Evolutionary conservation across 2,888 invertebrate genomes (phyloP).

Genomic region (Tridacna gigas): DNA sequence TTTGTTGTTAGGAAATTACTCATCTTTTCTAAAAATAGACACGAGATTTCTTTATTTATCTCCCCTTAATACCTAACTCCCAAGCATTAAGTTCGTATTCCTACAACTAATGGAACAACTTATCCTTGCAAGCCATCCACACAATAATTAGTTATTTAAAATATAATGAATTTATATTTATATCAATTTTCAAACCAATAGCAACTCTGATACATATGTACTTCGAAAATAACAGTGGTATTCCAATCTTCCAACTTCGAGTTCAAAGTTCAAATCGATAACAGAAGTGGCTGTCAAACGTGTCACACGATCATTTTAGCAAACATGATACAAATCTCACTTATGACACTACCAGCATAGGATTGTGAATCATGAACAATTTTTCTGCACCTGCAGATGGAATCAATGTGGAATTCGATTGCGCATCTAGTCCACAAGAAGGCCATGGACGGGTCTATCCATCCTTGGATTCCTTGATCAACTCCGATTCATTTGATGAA

Average conservation of each 20-base stretch:
- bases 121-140: too few relatives aligned
- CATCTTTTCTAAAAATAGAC: slow-evolving; percentile 21
- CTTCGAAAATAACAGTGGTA: slow-evolving; percentile 5
- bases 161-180: too few relatives aligned
- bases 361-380: slow-evolving; percentile 24
- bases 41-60: not conserved
- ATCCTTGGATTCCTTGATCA: slow-evolving; percentile 62
- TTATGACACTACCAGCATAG: not conserved
- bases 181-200: too few relatives aligned
- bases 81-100: not conserved
- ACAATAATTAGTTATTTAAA: too few relatives aligned
- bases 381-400: slow-evolving; percentile 67
- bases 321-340: slow-evolving; percentile 14
- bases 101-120: not conserved
- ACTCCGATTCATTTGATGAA: slow-evolving; percentile 69
- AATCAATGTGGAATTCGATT: slow-evolving; percentile 53
- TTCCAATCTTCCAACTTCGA: not conserved
- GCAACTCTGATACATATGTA: not conserved
- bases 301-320: slow-evolving; percentile 16
- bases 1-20: slow-evolving; percentile 14
- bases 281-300: slow-evolving; percentile 54
- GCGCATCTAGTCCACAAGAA: slow-evolving; percentile 32
- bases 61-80: not conserved
- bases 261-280: slow-evolving; percentile 63
- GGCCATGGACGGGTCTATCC: slow-evolving; percentile 64